These are phyloP conservation scores for Arnoldichthys spilopterus DNA, from an alignment of 2,797 vertebrate genomes.

Conservation along the genomic window DNA sequence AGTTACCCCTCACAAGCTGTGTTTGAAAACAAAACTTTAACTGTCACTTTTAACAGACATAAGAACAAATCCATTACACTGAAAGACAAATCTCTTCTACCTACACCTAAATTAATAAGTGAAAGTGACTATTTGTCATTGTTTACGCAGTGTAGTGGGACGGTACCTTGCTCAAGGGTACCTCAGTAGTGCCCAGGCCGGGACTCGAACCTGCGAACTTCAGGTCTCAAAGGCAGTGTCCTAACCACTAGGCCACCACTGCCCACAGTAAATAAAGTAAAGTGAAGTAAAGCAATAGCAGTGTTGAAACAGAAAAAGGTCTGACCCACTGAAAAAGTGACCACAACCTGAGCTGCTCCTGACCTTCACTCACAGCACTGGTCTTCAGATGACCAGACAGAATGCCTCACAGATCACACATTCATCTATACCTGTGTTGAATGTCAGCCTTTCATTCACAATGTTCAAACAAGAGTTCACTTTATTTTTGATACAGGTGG, in stretches of 20 bases:
- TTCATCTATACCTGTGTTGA: neutral
- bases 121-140: too few relatives aligned
- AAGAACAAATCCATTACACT: neutral
- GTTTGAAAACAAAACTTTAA: neutral
- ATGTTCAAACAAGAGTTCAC: neutral
- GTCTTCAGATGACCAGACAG: neutral
- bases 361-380: slow-evolving; percentile 9
- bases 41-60: neutral
- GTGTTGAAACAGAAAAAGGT: neutral
- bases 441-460: slow-evolving; percentile 24
- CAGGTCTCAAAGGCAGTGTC: too few relatives aligned
- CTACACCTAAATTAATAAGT: neutral
- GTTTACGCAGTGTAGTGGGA: too few relatives aligned
- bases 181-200: too few relatives aligned
- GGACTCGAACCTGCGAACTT: too few relatives aligned
- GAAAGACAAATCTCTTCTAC: neutral
- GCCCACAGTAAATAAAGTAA: neutral
- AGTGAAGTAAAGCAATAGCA: neutral
- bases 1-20: neutral
- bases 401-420: slow-evolving; percentile 14
- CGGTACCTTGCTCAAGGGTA: too few relatives aligned
- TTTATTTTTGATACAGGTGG: neutral
- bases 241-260: too few relatives aligned
- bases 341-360: slow-evolving; percentile 16
- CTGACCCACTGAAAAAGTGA: neutral